These are phyloP conservation scores for Anomalospiza imberbis DNA, from an alignment of 2,797 vertebrate genomes.

Conservation along the genomic window DNA sequence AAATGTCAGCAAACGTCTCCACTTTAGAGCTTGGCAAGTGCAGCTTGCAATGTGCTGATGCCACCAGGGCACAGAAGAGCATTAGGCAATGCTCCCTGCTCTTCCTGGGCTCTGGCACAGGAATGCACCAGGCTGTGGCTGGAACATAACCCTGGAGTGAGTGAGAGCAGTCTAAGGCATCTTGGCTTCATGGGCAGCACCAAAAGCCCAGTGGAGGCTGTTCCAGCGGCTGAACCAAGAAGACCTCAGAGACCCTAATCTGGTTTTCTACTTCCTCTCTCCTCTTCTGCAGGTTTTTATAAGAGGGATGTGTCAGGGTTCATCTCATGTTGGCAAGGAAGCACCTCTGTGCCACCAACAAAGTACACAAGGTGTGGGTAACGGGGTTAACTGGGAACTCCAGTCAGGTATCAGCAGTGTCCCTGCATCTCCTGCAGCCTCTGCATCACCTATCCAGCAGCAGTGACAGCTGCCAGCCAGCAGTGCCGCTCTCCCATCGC, in stretches of 20 bases:
- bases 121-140: background rate
- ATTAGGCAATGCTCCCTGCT: background rate
- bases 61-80: background rate
- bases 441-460: background rate
- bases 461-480: background rate
- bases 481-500: background rate
- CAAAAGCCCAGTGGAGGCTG: background rate
- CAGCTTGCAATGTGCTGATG: background rate
- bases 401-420: background rate
- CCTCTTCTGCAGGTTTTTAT: background rate
- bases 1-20: slow-evolving; percentile 36
- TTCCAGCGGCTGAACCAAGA: background rate
- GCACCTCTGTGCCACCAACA: background rate
- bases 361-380: background rate
- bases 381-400: background rate
- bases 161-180: background rate
- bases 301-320: background rate
- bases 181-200: background rate
- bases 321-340: background rate
- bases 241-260: background rate
- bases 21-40: slow-evolving; percentile 8
- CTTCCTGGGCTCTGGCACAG: background rate
- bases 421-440: background rate
- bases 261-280: background rate
- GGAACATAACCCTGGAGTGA: background rate